Base-by-base conservation (phyloP, 2,113 vertebrate genomes). In the Xyliphius kryptos region DNA sequence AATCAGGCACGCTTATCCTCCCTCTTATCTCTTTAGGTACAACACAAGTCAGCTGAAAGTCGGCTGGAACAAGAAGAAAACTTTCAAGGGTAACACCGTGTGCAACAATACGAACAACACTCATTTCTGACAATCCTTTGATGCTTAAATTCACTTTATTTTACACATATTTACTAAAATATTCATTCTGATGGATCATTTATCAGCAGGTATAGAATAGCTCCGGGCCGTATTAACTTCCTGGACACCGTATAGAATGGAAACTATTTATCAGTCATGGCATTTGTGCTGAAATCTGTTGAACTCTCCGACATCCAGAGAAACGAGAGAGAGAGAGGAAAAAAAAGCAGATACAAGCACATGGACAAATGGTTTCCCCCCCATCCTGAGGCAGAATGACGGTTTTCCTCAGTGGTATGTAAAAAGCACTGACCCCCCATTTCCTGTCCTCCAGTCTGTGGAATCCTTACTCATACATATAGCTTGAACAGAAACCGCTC, bases 321-420 rank as follows among this genome's bases (percentile, higher is more conserved):
- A 48, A 51, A 59, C 36, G 40, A 55, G 26, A 68, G 51, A 49
- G 52, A 15, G n/a, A n/a, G n/a, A n/a, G n/a, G n/a, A n/a, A n/a
- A n/a, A 68, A 50, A 41, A 40, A 26, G 57, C 32, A 54, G 58
- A 68, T 53, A 56, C 36, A 53, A 5, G 4, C 17, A 61, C n/a
- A 37, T 66, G 14, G n/a, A 10, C 47, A 62, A 40, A 65, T 17
- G 19, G 13, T 53, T 65, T 60, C 43, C 53, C 36, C 7, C 56
- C 59, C 51, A 44, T 61, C 3, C 21, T 15, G 32, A 47, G 54
- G 40, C 26, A n/a, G 32, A 15, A 32, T 49, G 44, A 56, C 44
- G 13, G n/a, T 54, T 56, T 66, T 61, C 63, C 69, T 61, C 10
- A 41, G 36, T 54, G 50, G 32, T 20, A 21, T 49, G 32, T 21